Conservation (phyloP, 2,888 invertebrate genomes). For the Deilephila porcellus region DNA sequence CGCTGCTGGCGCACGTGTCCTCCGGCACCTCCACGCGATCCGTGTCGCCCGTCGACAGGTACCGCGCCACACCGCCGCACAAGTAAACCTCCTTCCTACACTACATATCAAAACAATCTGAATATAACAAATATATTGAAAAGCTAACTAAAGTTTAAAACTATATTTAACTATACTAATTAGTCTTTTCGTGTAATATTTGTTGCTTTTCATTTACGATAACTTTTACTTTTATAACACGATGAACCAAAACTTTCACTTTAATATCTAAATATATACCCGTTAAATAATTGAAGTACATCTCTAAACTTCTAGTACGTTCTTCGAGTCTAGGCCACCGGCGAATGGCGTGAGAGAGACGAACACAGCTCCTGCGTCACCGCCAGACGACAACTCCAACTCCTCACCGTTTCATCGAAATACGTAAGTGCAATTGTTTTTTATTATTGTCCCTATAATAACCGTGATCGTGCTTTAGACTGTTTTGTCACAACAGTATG, state of each 20-base stretch:
- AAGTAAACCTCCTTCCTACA: too few relatives aligned
- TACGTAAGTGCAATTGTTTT: constrained; percentile 54
- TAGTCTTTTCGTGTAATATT: too few relatives aligned
- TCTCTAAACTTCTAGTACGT: constrained; percentile 49
- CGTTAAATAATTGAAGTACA: background rate
- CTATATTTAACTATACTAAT: too few relatives aligned
- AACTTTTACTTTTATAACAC: too few relatives aligned
- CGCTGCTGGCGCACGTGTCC: constrained; percentile 79
- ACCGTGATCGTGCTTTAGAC: background rate
- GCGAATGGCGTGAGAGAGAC: constrained; percentile 65
- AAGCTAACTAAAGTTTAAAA: too few relatives aligned
- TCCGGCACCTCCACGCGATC: constrained; percentile 85
- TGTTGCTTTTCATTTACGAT: too few relatives aligned
- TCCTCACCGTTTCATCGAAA: constrained; percentile 75
- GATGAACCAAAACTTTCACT: too few relatives aligned
- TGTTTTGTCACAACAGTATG: too few relatives aligned
- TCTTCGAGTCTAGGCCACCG: constrained; percentile 58
- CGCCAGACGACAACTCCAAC: constrained; percentile 69
- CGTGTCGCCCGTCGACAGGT: constrained; percentile 86
- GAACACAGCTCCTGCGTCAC: constrained; percentile 71
- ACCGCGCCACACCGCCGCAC: background rate
- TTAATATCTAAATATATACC: background rate
- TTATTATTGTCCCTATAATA: background rate
- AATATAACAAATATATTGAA: too few relatives aligned
- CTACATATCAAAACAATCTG: too few relatives aligned